Conservation (phyloP, 2,797 vertebrate genomes). For the Pelochelys cantorii region DNA sequence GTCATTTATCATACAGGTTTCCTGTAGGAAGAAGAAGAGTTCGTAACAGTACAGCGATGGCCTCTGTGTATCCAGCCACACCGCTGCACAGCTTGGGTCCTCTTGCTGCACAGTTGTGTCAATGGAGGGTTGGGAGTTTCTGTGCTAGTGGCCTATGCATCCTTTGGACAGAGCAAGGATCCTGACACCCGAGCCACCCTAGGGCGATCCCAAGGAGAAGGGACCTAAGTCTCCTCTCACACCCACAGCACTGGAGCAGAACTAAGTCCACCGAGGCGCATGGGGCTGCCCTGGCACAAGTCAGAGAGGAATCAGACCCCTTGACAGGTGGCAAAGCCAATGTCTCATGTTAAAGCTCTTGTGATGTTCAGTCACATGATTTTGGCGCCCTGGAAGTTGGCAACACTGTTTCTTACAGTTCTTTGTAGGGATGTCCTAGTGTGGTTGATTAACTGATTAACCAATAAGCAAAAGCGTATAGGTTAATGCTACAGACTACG, state of each 20-base stretch:
- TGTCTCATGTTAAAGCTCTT: neutral
- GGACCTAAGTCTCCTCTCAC: neutral
- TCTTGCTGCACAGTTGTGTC: neutral
- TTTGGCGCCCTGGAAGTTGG: neutral
- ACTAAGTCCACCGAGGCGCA: neutral
- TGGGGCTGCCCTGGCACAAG: neutral
- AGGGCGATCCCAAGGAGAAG: neutral
- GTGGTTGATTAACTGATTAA: too few species aligned
- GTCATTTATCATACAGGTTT: neutral
- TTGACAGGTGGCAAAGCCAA: neutral
- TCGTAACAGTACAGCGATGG: neutral
- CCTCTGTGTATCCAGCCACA: fast-evolving
- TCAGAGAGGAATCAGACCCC: neutral
- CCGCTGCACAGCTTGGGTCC: neutral
- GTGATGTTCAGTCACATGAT: neutral
- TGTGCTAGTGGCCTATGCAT: fast-evolving
- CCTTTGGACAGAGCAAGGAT: neutral
- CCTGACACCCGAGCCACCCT: fast-evolving
- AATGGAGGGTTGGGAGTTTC: neutral
- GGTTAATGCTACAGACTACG: too few species aligned
- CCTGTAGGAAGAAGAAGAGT: neutral
- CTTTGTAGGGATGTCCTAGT: neutral
- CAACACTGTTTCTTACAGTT: neutral
- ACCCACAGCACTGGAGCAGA: neutral
- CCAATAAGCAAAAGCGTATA: too few species aligned